A percentile compares a stretch with the other conserved stretches of the same genome.
Evolutionary conservation across 1,140 invertebrate species (phyloP).

Genomic region (Babylonia areolata): DNA sequence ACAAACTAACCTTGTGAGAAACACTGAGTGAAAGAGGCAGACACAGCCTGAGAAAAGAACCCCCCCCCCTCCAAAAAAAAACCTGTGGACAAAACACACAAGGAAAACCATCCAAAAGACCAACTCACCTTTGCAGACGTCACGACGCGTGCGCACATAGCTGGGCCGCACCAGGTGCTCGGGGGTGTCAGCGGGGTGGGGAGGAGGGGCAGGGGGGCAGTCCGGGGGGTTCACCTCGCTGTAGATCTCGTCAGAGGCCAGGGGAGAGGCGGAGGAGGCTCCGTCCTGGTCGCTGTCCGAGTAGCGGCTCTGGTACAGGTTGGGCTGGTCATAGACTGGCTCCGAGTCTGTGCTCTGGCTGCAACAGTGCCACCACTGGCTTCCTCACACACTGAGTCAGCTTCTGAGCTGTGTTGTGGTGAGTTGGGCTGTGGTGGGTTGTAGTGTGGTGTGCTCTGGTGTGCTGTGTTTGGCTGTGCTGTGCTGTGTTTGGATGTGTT

Average conservation of each 20-base stretch:
- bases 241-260: slow-evolving; percentile 76
- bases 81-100: not conserved
- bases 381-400: no score
- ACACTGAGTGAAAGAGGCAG: not conserved
- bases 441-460: no score
- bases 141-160: slow-evolving; percentile 77
- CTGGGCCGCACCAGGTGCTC: slow-evolving; percentile 79
- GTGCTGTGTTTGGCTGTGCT: no score
- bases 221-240: slow-evolving; percentile 77
- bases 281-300: slow-evolving; percentile 70
- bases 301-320: slow-evolving; percentile 57
- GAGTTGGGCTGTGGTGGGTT: no score
- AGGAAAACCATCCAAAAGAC: not conserved
- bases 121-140: slow-evolving; percentile 75
- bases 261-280: slow-evolving; percentile 65
- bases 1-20: no score
- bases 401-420: no score
- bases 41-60: not conserved
- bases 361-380: not conserved
- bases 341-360: slow-evolving; percentile 82
- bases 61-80: not conserved
- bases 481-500: no score
- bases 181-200: slow-evolving; percentile 45
- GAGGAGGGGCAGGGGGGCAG: slow-evolving; percentile 72
- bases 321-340: slow-evolving; percentile 85